Base-by-base conservation (phyloP, 2,888 invertebrate genomes). In the Xylophagus ater region DNA sequence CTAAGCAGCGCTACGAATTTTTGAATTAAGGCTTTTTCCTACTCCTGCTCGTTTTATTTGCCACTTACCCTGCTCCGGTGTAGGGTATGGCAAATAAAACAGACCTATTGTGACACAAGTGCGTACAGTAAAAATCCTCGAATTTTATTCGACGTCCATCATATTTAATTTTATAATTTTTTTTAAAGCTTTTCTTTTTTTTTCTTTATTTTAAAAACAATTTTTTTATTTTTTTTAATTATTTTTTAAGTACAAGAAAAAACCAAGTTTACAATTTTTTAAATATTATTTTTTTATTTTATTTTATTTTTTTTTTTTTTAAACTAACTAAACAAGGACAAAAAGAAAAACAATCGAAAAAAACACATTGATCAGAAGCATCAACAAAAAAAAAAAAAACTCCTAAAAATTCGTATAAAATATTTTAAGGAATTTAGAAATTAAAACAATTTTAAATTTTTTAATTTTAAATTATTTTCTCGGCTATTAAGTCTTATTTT, bases 151-250 rank as follows among this genome's bases (percentile, higher is more conserved):
- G n/a, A n/a, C n/a, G n/a, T n/a, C n/a, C n/a, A n/a, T n/a, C n/a
- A n/a, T n/a, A n/a, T n/a, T 10, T 23, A 23, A 8, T 7, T 8
- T 10, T 10, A 23, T 10, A 6, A 8, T 8, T 10, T 10, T 45
- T 34, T 47, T 48, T 45, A 46, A 45, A 41, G n/a, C 13, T 25
- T 9, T 25, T 6, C 25, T 6, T n/a, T 6, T 12, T 25, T 25
- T 25, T 25, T 25, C 53, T 48, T 36, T 44, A 44, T 42, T 51
- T 51, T 47, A 34, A 41, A 31, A 45, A 23, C 42, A 39, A 38
- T 48, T 44, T 42, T 43, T 45, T 43, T 42, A 49, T 42, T 40
- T 25, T 30, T 30, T 4, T 31, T 35, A 13, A 8, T 30, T 17
- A 29, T 34, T 4, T 40, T n/a, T n/a, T n/a, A n/a, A n/a, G n/a